These are phyloP conservation scores for Spongilla lacustris DNA, from an alignment of 37 sponge, comb jelly and placozoan genomes.

Conservation along the genomic window DNA sequence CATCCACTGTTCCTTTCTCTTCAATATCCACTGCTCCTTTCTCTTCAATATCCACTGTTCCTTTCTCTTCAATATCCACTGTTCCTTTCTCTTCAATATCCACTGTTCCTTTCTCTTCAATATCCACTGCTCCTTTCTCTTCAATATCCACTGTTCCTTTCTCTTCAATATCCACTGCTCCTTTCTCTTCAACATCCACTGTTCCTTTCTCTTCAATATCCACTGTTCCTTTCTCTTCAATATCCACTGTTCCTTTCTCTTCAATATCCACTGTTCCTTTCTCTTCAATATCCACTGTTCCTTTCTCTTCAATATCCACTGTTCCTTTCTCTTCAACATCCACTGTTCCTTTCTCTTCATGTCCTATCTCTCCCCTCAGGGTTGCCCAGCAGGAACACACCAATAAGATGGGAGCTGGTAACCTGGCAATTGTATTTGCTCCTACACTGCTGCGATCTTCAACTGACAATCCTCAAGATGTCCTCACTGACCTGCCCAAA, in stretches of 20 bases:
- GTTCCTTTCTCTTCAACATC: too few relatives aligned
- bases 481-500: slow-evolving; percentile 74
- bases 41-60: too few relatives aligned
- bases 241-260: not conserved
- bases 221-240: not conserved
- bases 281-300: not conserved
- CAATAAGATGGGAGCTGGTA: slow-evolving; percentile 81
- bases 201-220: not conserved
- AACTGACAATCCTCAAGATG: slow-evolving; percentile 63
- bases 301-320: too few relatives aligned
- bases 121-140: not conserved
- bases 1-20: too few relatives aligned
- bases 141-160: not conserved
- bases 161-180: too few relatives aligned
- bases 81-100: not conserved
- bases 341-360: too few relatives aligned
- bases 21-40: too few relatives aligned
- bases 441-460: slow-evolving; percentile 65
- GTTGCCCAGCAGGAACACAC: slow-evolving; percentile 74
- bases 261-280: not conserved
- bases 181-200: not conserved
- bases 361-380: slow-evolving; percentile 22
- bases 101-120: not conserved
- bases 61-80: not conserved
- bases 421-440: slow-evolving; percentile 90